Evolutionary conservation across 2,888 invertebrate species (phyloP), one percentile per base, ranked within the genome.

Genomic region (Eupeodes luniger): DNA sequence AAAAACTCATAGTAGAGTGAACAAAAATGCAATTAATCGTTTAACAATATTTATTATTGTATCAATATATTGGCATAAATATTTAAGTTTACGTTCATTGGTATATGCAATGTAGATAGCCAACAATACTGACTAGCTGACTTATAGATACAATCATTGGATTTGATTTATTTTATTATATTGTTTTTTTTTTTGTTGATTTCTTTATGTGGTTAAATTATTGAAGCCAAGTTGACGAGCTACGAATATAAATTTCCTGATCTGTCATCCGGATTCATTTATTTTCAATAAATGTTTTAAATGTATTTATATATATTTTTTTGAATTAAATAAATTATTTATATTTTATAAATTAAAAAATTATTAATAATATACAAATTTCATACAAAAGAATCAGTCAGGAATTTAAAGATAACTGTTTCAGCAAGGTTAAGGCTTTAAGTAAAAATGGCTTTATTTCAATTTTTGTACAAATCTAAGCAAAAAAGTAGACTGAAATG

Each of bases 1-100:
- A 40, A 89, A 83, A 84, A 80, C 47, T 81, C 82, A 90, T 90
- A 89, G 89, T 89, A 90, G 83, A 90, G 81, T 90, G 89, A 75
- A 85, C 90, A 90, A 89, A 90, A 90, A 89, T 90, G 90, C 83
- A 90, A 90, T 90, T 90, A 90, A 90, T 91, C 89, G 89, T 89
- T 88, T 78, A 75, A 70, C 81, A 51, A 83, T 81, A 77, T 67
- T 81, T 34, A 14, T 34, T 59, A 34, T 72, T 76, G 53, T 78
- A 14, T 55, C 5, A 64, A 44, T 62, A 53, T 53, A 16, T 36
- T 36, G 16, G 7, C 27, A 27, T 27, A 27, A 27, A 27, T 27
- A 27, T 27, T 27, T 27, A 27, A 27, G 27, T 27, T 27, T 27
- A 27, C 27, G 27, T 27, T 27, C 27, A 27, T 2, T 27, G 2